phyloP scores from a whole-genome alignment of 2,797 vertebrate species.

The Acipenser ruthenus region DNA sequence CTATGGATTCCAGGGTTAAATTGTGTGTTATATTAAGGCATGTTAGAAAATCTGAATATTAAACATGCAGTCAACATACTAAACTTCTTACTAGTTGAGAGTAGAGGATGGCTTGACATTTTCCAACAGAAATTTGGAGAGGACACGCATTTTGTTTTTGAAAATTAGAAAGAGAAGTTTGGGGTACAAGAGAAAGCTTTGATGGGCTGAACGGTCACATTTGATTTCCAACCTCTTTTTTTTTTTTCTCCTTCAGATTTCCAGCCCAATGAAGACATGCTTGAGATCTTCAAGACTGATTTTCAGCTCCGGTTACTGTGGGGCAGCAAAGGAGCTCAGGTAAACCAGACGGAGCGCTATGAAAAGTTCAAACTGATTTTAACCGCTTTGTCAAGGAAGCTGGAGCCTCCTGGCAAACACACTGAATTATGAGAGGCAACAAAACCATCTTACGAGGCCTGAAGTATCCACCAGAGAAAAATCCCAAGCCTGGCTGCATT shows the following conservation, averaged over 20 bases:
- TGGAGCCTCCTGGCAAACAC: conserved; percentile 71
- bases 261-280: conserved; percentile 75
- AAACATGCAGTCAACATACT: too few species aligned
- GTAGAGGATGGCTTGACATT: too few species aligned
- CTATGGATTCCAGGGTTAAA: too few species aligned
- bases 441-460: neutral
- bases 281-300: conserved; percentile 89
- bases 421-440: conserved; percentile 32
- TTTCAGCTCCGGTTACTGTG: conserved; percentile 92
- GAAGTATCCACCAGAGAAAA: neutral
- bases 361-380: conserved; percentile 93
- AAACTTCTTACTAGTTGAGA: too few species aligned
- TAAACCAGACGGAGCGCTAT: conserved; percentile 84
- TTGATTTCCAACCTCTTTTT: neutral
- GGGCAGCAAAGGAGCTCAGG: conserved; percentile 91
- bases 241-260: conserved; percentile 61
- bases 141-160: too few species aligned
- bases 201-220: neutral
- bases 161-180: too few species aligned
- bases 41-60: too few species aligned
- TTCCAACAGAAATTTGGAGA: too few species aligned
- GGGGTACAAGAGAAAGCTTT: neutral
- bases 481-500: neutral
- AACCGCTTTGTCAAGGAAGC: conserved; percentile 85
- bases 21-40: too few species aligned